phyloP scores from a whole-genome alignment of 2,797 vertebrate genomes.

The Silurus aristotelis region DNA sequence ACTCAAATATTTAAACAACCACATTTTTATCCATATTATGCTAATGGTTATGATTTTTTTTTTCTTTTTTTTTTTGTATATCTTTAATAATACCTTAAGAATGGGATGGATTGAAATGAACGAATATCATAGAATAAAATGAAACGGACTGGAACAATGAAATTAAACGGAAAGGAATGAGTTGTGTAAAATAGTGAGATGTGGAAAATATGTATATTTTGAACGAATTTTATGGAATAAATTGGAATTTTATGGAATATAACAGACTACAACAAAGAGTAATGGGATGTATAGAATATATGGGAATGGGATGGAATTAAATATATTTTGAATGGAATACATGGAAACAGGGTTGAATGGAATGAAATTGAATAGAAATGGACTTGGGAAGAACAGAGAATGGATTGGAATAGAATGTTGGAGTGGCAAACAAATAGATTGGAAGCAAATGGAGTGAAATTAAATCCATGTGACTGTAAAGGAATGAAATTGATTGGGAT shows the following conservation, averaged over 20 bases:
- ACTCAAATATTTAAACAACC: background rate
- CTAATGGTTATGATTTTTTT: background rate
- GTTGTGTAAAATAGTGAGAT: background rate
- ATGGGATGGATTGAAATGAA: background rate
- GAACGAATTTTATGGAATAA: too few relatives aligned
- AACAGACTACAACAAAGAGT: background rate
- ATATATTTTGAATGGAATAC: background rate
- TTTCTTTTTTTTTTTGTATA: background rate
- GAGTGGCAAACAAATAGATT: background rate
- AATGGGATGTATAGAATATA: background rate
- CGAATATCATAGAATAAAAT: background rate
- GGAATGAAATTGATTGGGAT: background rate
- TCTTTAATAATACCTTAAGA: background rate
- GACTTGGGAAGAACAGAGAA: background rate
- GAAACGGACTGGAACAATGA: background rate
- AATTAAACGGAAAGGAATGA: background rate
- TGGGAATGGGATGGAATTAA: background rate
- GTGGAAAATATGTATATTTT: too few relatives aligned
- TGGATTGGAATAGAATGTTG: background rate
- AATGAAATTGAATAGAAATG: background rate
- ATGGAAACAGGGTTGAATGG: background rate
- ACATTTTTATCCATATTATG: background rate
- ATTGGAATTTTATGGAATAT: too few relatives aligned
- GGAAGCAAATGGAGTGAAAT: background rate
- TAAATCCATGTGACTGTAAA: background rate